Conservation (phyloP, 1,140 invertebrate genomes). For the Habropoda laboriosa region DNA sequence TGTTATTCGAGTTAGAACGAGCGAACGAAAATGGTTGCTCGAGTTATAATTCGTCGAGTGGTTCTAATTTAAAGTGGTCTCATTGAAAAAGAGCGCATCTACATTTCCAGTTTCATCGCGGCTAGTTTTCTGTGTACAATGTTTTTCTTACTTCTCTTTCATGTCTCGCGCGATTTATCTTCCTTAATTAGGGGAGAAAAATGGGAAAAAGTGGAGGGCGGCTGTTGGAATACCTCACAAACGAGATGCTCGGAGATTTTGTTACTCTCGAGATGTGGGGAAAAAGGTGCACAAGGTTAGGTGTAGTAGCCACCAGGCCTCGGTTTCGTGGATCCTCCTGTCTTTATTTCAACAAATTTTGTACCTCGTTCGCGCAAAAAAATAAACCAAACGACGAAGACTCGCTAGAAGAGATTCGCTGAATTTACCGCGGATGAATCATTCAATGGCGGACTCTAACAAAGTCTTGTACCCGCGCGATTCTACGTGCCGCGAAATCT, state of each 20-base stretch:
- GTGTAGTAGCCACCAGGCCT: too few relatives aligned
- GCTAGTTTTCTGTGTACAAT: neutral
- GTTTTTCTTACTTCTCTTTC: neutral
- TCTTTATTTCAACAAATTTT: slow-evolving; percentile 7
- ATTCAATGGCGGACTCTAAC: slow-evolving; percentile 10
- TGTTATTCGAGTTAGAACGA: too few relatives aligned
- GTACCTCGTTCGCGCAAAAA: neutral
- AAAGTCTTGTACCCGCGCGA: slow-evolving; percentile 24
- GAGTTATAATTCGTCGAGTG: neutral
- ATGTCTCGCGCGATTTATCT: slow-evolving; percentile 6
- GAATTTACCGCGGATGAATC: slow-evolving; percentile 19
- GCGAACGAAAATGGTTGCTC: neutral
- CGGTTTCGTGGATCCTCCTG: too few relatives aligned
- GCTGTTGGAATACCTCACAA: slow-evolving; percentile 1
- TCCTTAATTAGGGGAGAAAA: slow-evolving; percentile 6
- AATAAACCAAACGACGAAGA: neutral
- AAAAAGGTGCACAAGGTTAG: too few relatives aligned
- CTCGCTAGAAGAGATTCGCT: neutral
- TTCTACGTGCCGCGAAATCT: slow-evolving; percentile 8
- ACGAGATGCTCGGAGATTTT: neutral
- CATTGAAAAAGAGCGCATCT: slow-evolving; percentile 9
- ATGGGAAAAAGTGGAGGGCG: neutral
- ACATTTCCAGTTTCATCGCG: neutral
- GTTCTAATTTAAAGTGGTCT: neutral
- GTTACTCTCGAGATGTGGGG: neutral